A percentile compares a stretch with the other conserved stretches of the same genome.
phyloP scores from a whole-genome alignment of 1,140 invertebrate species.

The Pissodes strobi region DNA sequence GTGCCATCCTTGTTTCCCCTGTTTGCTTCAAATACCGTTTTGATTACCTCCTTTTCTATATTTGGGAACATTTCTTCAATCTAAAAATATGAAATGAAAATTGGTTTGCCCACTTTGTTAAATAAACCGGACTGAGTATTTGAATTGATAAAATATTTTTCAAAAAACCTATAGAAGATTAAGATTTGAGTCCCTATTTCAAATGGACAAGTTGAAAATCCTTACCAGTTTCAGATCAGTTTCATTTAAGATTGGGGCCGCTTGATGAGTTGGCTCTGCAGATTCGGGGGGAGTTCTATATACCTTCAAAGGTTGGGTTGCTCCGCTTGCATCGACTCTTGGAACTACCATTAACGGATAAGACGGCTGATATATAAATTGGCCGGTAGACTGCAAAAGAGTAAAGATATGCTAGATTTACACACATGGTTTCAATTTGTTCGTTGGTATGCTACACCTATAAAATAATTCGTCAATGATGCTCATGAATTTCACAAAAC shows the following conservation, averaged over 20 bases:
- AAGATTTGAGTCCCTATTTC: too few relatives aligned
- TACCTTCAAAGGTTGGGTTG: constrained; percentile 59
- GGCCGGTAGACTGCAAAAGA: constrained; percentile 31
- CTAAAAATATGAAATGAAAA: constrained; percentile 63
- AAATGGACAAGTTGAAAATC: too few relatives aligned
- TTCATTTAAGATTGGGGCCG: constrained; percentile 62
- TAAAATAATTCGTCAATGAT: too few relatives aligned
- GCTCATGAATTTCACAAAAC: too few relatives aligned
- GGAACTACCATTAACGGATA: constrained; percentile 46
- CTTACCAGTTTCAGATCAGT: constrained; percentile 78
- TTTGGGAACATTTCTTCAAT: constrained; percentile 96
- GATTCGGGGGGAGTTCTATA: constrained; percentile 55
- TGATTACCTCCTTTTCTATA: constrained; percentile 89
- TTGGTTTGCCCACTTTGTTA: too few relatives aligned
- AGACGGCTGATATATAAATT: constrained; percentile 37
- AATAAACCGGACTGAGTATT: too few relatives aligned
- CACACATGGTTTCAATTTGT: too few relatives aligned
- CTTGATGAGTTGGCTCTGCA: constrained; percentile 49
- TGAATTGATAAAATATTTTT: too few relatives aligned
- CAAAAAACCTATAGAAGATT: too few relatives aligned
- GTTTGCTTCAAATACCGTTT: constrained; percentile 88
- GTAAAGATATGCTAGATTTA: neutral
- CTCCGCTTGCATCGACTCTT: constrained; percentile 47
- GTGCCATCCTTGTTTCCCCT: constrained; percentile 87
- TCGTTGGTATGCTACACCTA: neutral